Percentiles rank a stretch among this genome's conserved stretches.
These are phyloP conservation scores for Stenchaetothrips biformis DNA, from an alignment of 2,888 invertebrate genomes.

Conservation along the genomic window DNA sequence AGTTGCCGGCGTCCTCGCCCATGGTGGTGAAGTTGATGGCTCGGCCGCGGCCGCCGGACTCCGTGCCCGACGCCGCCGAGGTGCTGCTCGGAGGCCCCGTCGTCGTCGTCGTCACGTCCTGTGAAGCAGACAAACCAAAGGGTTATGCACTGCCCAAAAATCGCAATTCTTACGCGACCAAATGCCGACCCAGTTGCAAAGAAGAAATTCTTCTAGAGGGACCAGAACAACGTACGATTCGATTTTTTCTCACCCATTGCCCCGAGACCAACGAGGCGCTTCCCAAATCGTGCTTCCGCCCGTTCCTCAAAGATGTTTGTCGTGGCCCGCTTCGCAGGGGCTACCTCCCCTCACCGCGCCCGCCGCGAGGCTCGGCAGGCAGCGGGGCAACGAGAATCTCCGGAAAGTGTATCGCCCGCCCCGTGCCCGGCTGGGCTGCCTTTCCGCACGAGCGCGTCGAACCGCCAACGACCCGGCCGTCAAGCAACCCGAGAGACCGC, in stretches of 20 bases:
- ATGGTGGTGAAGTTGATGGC: slow-evolving; percentile 33
- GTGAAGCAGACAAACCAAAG: background rate
- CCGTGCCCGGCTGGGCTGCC: too few species aligned
- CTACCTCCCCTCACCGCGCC: too few species aligned
- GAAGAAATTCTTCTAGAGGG: background rate
- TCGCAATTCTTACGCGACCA: background rate
- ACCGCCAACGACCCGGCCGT: background rate
- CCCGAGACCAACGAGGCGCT: background rate
- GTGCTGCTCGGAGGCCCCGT: background rate
- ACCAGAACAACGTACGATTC: background rate
- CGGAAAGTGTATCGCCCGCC: too few species aligned
- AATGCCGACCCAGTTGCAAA: background rate
- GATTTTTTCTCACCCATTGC: background rate
- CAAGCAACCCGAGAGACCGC: too few species aligned
- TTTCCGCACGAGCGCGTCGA: background rate
- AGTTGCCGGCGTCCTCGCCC: slow-evolving; percentile 38
- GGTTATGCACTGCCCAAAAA: background rate
- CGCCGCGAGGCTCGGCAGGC: too few species aligned
- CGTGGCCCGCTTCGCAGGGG: too few species aligned
- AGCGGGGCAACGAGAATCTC: too few species aligned
- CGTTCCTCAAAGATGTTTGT: too few species aligned
- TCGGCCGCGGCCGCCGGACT: slow-evolving; percentile 34
- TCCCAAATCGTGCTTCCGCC: too few species aligned
- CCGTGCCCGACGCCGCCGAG: slow-evolving; percentile 32
- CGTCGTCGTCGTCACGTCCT: background rate